Conservation (phyloP, 2,888 invertebrate genomes). For the Criorhina ranunculi region DNA sequence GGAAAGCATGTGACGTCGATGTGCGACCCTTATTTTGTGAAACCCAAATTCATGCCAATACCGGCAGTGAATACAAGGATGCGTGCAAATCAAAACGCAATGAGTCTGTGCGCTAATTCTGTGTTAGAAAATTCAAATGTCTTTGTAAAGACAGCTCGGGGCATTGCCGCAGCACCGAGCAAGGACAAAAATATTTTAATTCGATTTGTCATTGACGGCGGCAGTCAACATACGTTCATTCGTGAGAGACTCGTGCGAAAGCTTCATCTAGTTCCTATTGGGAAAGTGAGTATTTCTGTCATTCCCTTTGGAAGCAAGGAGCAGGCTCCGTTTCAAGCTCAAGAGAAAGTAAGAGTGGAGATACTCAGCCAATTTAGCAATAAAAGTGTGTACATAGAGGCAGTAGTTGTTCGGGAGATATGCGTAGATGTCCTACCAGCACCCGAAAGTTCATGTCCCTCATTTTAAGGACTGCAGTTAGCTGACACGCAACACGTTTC, state of each 20-base stretch:
- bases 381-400: slow-evolving; percentile 19
- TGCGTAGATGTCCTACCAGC: slow-evolving; percentile 13
- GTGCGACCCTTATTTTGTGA: slow-evolving; percentile 3
- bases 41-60: background rate
- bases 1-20: slow-evolving; percentile 12
- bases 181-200: background rate
- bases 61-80: background rate
- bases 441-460: slow-evolving; percentile 20
- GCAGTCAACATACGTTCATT: slow-evolving; percentile 23
- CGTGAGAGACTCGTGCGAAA: slow-evolving; percentile 22
- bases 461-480: slow-evolving; percentile 12
- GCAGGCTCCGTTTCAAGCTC: slow-evolving; percentile 3
- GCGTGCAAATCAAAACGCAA: background rate
- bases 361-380: slow-evolving; percentile 29
- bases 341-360: too few species aligned
- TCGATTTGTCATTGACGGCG: slow-evolving; percentile 35
- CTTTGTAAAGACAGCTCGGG: slow-evolving; percentile 27
- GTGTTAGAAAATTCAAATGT: slow-evolving; percentile 15
- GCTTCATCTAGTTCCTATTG: slow-evolving; percentile 15
- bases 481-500: slow-evolving; percentile 16
- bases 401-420: slow-evolving; percentile 23
- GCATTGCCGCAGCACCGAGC: slow-evolving; percentile 10
- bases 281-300: slow-evolving; percentile 6
- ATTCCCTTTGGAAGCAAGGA: slow-evolving; percentile 40
- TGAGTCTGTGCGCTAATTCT: slow-evolving; percentile 13